phyloP scores from a whole-genome alignment of 2,888 invertebrate genomes.

The Rutpela maculata region DNA sequence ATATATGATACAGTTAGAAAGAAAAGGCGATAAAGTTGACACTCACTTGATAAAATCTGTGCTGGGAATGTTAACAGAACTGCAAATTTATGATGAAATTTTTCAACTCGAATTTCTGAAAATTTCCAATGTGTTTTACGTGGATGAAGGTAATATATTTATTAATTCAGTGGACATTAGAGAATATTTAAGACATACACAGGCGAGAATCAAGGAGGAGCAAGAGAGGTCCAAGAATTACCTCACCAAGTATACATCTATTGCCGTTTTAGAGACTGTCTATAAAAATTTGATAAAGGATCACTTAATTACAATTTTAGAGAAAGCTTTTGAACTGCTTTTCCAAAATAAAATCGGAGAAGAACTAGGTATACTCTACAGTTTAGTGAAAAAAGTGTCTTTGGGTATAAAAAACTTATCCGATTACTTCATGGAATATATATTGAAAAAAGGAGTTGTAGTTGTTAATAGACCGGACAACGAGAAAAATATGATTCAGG shows the following conservation, averaged over 20 bases:
- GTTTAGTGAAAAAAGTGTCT: conserved; percentile 89
- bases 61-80: conserved; percentile 93
- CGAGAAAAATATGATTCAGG: conserved; percentile 94
- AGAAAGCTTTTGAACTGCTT: conserved; percentile 91
- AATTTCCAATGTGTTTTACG: conserved; percentile 92
- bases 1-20: conserved; percentile 90
- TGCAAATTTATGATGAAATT: conserved; percentile 91
- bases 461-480: conserved; percentile 93
- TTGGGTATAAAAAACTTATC: conserved; percentile 91
- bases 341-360: conserved; percentile 84
- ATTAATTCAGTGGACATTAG: conserved; percentile 93
- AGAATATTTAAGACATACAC: conserved; percentile 82
- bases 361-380: conserved; percentile 91
- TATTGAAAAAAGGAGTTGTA: conserved; percentile 94
- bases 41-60: conserved; percentile 91
- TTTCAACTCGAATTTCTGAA: conserved; percentile 91
- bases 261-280: conserved; percentile 88
- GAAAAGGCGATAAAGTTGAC: conserved; percentile 92
- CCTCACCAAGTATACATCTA: conserved; percentile 91
- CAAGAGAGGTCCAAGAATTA: conserved; percentile 87
- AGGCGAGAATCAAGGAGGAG: conserved; percentile 92
- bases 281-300: conserved; percentile 93
- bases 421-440: conserved; percentile 90
- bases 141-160: conserved; percentile 90
- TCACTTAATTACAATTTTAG: conserved; percentile 89